phyloP scores from a whole-genome alignment of 2,888 invertebrate genomes.

The Exephanes ischioxanthus region DNA sequence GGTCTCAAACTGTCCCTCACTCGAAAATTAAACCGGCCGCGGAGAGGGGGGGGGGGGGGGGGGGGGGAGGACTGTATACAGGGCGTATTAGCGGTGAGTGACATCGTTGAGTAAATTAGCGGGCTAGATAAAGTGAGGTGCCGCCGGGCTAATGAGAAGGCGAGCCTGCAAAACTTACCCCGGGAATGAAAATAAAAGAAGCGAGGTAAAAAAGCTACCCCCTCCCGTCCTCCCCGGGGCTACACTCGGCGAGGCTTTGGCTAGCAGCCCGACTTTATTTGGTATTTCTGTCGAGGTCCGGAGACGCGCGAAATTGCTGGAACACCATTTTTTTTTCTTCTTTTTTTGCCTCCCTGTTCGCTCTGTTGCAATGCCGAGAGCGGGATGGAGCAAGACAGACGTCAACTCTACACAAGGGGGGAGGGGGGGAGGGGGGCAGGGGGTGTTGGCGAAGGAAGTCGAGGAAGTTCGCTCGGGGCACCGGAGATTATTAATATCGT shows the following conservation, averaged over 20 bases:
- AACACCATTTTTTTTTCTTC: slow-evolving; percentile 21
- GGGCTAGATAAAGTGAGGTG: slow-evolving; percentile 27
- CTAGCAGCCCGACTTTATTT: slow-evolving; percentile 26
- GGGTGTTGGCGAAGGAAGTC: slow-evolving; percentile 16
- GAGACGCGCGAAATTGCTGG: slow-evolving; percentile 42
- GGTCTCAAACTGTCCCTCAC: slow-evolving; percentile 11
- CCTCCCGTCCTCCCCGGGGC: neutral
- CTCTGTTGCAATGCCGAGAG: neutral
- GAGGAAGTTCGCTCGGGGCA: slow-evolving; percentile 49
- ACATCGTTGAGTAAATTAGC: slow-evolving; percentile 42
- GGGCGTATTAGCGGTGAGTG: slow-evolving; percentile 5
- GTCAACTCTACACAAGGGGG: neutral
- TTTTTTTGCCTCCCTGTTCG: slow-evolving; percentile 3
- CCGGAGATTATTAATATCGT: slow-evolving; percentile 65
- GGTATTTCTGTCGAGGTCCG: slow-evolving; percentile 36
- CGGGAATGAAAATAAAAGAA: slow-evolving; percentile 8
- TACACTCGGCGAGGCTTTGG: slow-evolving; percentile 9
- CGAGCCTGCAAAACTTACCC: slow-evolving; percentile 22
- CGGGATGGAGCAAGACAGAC: slow-evolving; percentile 11
- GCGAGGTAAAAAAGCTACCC: neutral
- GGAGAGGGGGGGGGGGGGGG: neutral
- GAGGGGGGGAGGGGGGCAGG: neutral
- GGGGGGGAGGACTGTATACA: neutral
- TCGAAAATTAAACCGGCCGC: slow-evolving; percentile 23
- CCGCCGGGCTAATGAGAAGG: slow-evolving; percentile 26